Percentiles rank a stretch among this genome's conserved stretches.
Evolutionary conservation across 2,888 invertebrate genomes (phyloP).

Genomic region (Laspeyria flexula): DNA sequence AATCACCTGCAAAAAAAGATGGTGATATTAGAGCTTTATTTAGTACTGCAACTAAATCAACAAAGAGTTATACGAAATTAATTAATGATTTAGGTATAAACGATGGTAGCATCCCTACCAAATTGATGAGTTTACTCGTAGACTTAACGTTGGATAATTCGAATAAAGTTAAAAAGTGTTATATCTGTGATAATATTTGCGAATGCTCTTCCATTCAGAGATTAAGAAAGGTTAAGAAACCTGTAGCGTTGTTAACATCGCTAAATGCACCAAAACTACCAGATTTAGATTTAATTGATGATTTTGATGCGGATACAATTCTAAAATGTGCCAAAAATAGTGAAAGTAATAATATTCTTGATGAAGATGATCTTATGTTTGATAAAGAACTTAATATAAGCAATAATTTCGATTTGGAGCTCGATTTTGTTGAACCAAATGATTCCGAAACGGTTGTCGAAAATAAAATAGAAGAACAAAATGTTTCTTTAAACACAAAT

Average conservation of each 20-base stretch:
- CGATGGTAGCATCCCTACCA: slow-evolving; percentile 66
- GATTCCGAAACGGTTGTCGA: slow-evolving; percentile 25
- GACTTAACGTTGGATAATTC: slow-evolving; percentile 76
- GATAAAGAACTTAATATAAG: slow-evolving; percentile 34
- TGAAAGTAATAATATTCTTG: slow-evolving; percentile 16
- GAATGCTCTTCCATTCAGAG: slow-evolving; percentile 66
- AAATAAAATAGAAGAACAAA: slow-evolving; percentile 22
- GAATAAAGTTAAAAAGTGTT: slow-evolving; percentile 61
- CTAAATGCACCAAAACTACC: slow-evolving; percentile 60
- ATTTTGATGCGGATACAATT: slow-evolving; percentile 60
- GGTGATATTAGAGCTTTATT: slow-evolving; percentile 86
- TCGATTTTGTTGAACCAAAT: slow-evolving; percentile 53
- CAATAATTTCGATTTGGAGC: slow-evolving; percentile 59
- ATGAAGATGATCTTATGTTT: slow-evolving; percentile 19
- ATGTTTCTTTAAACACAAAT: slow-evolving; percentile 36
- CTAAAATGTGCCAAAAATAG: slow-evolving; percentile 49
- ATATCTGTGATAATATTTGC: slow-evolving; percentile 74
- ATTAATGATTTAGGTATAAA: slow-evolving; percentile 72
- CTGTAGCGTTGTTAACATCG: slow-evolving; percentile 43
- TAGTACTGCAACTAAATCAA: slow-evolving; percentile 76
- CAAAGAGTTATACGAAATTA: slow-evolving; percentile 76
- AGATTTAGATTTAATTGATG: slow-evolving; percentile 66
- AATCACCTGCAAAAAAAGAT: slow-evolving; percentile 72
- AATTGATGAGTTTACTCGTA: slow-evolving; percentile 72
- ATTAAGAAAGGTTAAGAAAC: slow-evolving; percentile 42